phyloP scores from a whole-genome alignment of 2,888 invertebrate species.

The Leptinotarsa juncta region DNA sequence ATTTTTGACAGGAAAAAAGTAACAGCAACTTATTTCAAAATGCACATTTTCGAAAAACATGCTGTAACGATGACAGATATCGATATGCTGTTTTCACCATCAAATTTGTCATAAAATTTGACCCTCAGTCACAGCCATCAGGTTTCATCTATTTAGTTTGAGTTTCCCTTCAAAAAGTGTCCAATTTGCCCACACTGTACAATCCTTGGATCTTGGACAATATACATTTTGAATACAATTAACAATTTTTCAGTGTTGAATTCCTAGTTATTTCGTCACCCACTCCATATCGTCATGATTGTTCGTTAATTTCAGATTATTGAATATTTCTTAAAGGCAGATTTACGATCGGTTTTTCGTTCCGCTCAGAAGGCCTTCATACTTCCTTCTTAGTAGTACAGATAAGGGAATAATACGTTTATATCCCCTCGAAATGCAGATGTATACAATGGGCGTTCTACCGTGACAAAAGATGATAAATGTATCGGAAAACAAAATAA shows the following conservation, averaged over 20 bases:
- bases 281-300: conserved; percentile 7
- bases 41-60: no score
- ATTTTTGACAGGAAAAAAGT: no score
- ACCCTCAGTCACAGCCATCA: no score
- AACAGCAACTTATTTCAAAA: no score
- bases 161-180: no score
- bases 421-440: conserved; percentile 31
- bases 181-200: no score
- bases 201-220: neutral
- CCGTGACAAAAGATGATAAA: conserved; percentile 49
- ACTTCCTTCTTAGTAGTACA: conserved; percentile 16
- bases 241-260: neutral
- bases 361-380: neutral
- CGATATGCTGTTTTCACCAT: no score
- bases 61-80: no score
- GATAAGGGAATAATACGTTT: conserved; percentile 31
- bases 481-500: conserved; percentile 44
- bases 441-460: conserved; percentile 41
- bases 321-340: neutral
- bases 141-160: no score
- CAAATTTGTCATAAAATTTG: no score
- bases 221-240: neutral
- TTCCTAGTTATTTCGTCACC: neutral
- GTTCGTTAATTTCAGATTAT: conserved; percentile 16
- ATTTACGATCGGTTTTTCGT: conserved; percentile 13